Base-by-base conservation (phyloP, 2,888 invertebrate genomes). In the Netelia virgata region DNA sequence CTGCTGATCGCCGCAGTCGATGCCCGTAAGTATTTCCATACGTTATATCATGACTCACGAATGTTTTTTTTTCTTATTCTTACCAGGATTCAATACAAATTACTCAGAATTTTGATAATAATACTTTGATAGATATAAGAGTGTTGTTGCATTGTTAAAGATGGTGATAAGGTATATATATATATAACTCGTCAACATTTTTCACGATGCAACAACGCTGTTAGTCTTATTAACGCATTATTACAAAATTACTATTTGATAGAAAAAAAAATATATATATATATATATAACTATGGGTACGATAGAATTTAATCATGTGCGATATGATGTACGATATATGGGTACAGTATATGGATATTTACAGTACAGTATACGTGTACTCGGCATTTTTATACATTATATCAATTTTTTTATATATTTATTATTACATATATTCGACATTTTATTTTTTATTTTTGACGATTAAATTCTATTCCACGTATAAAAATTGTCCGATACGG, bases 21-120 rank as follows among this genome's bases (percentile, higher is more conserved):
- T 73, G 88, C 88, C 9, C 91, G 91, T 91, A 86, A 88, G 91
- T 90, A 86, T 23, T 76, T 18, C 41, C 47, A n/a, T 28, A 41
- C 16, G 53, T 74, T 14, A 0, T 47, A 6, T 16, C 14, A 43
- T 28, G n/a, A 20, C 8, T 14, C 20, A 68, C 20, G 1, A 23
- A 50, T 68, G 9, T 16, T 16, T 63, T 41, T 9, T 3, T 41
- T 68, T 9, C 47, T n/a, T 63, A 57, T 23, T 16, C 14, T 14
- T 14, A 14, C 47, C 14, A 14, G 14, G 1, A 47, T 47, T 47
- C 11, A 47, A 47, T 47, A 47, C 14, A 47, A 47, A 47, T 36
- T 36, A 36, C 36, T 6, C 6, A 36, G 8, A 36, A 36, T 6
- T 36, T 36, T 6, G 1, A 36, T 6, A 36, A 36, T 36, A 8